Evolutionary conservation across 37 sponge, comb jelly and placozoan genomes (phyloP), one percentile per base, ranked within the genome.

Genomic region (Cliona cf. orientalis): DNA sequence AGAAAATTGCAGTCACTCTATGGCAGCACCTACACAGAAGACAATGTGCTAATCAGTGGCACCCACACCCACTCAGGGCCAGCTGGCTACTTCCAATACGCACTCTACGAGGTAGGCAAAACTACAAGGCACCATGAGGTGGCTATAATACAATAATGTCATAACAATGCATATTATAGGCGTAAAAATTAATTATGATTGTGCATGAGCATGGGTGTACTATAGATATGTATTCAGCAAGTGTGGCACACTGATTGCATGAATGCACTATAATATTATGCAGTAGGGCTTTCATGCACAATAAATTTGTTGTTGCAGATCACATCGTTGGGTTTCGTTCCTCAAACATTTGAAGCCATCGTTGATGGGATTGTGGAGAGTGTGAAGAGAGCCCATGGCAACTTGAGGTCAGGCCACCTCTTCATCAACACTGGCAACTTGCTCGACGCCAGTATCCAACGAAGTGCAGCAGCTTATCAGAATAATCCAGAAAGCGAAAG

Each of bases 41-140:
- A 94, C 67, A 97, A 97, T 81, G 97, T 97, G 37, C 44, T 80
- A 25, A 84, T 97, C 56, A 91, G 86, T 82, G 97, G 92, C 1
- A 94, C 43, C 11, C 97, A 97, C 81, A 94, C 97, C 9, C 97
- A 97, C 79, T 97, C 97, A 39, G 95, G 90, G 9, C 95, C 97
- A 42, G 97, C 88, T 66, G 97, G 97, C 1, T 97, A 80, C 80
- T 89, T 94, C 82, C 97, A 97, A 67, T 97, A 97, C 56, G 57
- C 89, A 17, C 86, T 93, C 38, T 96, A 80, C 74, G 96, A 96
- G 72, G 78, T 80, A 34, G n/a, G n/a, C n/a, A n/a, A n/a, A n/a
- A n/a, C 6, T 5, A 58, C 28, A 31, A 12, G 34, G 14, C 29
- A 37, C 9, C 5, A 31, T 61, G 23, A 39, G 26, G 63, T 76